These are phyloP conservation scores for Callyntrura guangdongensis DNA, from an alignment of 2,888 invertebrate species.

Conservation along the genomic window DNA sequence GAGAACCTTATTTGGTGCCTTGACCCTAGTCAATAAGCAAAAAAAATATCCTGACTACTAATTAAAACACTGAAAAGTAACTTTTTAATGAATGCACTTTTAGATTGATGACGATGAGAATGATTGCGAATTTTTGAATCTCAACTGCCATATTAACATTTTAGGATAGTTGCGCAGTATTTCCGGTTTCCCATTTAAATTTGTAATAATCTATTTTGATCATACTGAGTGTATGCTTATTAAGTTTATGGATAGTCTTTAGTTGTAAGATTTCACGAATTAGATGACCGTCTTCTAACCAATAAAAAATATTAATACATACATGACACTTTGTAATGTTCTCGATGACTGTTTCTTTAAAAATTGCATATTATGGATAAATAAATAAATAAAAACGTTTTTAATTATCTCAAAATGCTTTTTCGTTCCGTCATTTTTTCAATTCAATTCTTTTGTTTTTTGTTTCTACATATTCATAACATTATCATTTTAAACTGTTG, in stretches of 20 bases:
- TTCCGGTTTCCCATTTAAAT: slow-evolving; percentile 28
- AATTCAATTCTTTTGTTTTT: neutral
- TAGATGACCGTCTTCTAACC: neutral
- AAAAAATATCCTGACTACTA: slow-evolving; percentile 77
- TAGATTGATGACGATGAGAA: slow-evolving; percentile 72
- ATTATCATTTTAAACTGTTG: neutral
- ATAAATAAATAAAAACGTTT: slow-evolving; percentile 42
- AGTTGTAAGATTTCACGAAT: neutral
- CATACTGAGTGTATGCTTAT: neutral
- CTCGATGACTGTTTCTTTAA: slow-evolving; percentile 61
- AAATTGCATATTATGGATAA: slow-evolving; percentile 21
- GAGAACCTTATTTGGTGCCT: slow-evolving; percentile 83
- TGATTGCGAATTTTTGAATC: slow-evolving; percentile 75
- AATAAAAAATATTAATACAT: neutral
- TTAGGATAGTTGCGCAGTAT: slow-evolving; percentile 30
- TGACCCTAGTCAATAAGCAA: slow-evolving; percentile 82
- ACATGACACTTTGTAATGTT: neutral
- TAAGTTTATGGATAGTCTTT: neutral
- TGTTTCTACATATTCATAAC: neutral
- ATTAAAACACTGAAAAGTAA: slow-evolving; percentile 24
- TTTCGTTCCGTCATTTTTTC: too few species aligned
- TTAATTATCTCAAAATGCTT: slow-evolving; percentile 25
- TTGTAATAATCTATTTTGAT: slow-evolving; percentile 17
- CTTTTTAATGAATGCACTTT: slow-evolving; percentile 23
- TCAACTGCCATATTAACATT: slow-evolving; percentile 80